These are phyloP conservation scores for Bombus soroeensis DNA, from an alignment of 1,140 invertebrate species.

Conservation along the genomic window DNA sequence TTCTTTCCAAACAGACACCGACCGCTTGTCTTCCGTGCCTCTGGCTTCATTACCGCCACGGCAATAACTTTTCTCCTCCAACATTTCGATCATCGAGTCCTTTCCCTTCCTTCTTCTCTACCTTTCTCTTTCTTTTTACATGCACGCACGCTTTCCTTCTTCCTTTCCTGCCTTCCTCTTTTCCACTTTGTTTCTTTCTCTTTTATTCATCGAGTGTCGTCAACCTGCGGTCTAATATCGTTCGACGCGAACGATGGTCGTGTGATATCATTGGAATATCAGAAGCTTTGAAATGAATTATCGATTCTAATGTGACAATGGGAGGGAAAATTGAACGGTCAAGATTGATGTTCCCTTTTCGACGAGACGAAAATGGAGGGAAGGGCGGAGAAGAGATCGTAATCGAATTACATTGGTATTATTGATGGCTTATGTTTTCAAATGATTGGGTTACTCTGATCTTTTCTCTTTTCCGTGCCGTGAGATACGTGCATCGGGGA, in stretches of 20 bases:
- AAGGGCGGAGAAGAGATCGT: neutral
- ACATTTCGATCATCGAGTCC: slow-evolving; percentile 24
- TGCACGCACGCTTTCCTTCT: neutral
- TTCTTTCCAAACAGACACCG: slow-evolving; percentile 51
- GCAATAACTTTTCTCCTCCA: slow-evolving; percentile 30
- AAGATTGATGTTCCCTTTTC: neutral
- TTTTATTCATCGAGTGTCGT: neutral
- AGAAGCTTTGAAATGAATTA: neutral
- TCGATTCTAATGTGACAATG: neutral
- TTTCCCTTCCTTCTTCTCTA: neutral
- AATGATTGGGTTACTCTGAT: neutral
- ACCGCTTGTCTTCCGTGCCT: slow-evolving; percentile 26
- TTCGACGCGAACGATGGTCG: neutral
- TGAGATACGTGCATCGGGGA: neutral
- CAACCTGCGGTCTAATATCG: no score
- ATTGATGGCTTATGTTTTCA: neutral
- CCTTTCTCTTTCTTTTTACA: neutral
- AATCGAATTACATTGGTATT: neutral
- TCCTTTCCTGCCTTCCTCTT: neutral
- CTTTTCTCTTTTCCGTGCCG: neutral
- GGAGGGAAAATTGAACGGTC: neutral
- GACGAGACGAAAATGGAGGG: neutral
- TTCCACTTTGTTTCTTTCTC: no score
- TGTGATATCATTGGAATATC: neutral
- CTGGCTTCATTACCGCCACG: slow-evolving; percentile 34